A percentile compares a stretch with the other conserved stretches of the same genome.
Conservation (phyloP, 1,140 invertebrate species). For the Harpegnathos saltator region DNA sequence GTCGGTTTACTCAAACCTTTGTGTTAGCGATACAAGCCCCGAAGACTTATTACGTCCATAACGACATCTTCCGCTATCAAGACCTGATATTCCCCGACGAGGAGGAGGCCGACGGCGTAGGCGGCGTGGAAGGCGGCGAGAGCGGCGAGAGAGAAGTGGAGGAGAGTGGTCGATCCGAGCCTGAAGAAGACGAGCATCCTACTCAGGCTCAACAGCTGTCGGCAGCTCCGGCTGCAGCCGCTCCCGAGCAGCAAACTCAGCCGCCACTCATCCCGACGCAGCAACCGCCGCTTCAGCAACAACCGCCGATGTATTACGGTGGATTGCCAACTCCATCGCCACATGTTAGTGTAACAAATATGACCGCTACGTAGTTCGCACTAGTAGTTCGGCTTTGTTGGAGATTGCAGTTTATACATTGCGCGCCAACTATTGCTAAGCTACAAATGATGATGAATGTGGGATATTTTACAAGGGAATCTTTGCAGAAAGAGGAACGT, state of each 20-base stretch:
- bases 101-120: slow-evolving; percentile 85
- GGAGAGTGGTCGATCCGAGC: slow-evolving; percentile 89
- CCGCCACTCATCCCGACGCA: slow-evolving; percentile 77
- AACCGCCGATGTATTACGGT: slow-evolving; percentile 82
- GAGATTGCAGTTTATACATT: neutral
- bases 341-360: slow-evolving; percentile 68
- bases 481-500: too few relatives aligned
- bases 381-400: neutral
- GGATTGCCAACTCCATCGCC: slow-evolving; percentile 74
- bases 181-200: slow-evolving; percentile 88
- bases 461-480: too few relatives aligned
- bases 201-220: slow-evolving; percentile 79
- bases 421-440: neutral
- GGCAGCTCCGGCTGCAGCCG: slow-evolving; percentile 66
- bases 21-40: slow-evolving; percentile 97
- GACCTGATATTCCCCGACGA: slow-evolving; percentile 88
- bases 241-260: slow-evolving; percentile 77
- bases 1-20: slow-evolving; percentile 99
- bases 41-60: slow-evolving; percentile 99
- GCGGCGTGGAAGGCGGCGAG: slow-evolving; percentile 78
- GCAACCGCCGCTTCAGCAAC: slow-evolving; percentile 77
- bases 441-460: too few relatives aligned
- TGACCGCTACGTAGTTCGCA: too few relatives aligned
- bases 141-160: slow-evolving; percentile 83
- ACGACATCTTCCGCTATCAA: slow-evolving; percentile 99